A percentile compares a stretch with the other conserved stretches of the same genome.
Conservation (phyloP, 2,113 vertebrate species). For the Bujurquina vittata region DNA sequence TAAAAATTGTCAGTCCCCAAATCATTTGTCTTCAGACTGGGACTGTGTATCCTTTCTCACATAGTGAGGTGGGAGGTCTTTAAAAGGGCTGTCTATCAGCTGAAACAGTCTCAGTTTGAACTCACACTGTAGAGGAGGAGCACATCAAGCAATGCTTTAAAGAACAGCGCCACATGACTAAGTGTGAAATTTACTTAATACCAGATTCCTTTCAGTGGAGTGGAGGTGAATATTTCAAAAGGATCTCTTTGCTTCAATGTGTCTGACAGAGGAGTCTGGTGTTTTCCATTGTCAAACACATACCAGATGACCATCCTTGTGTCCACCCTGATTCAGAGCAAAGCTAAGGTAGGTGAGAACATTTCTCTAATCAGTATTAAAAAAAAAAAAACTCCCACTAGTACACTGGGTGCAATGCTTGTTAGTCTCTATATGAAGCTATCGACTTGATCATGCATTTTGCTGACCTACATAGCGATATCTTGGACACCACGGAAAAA, state of each 20-base stretch:
- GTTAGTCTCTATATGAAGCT: not conserved
- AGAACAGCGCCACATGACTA: conserved; percentile 56
- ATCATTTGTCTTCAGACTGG: conserved; percentile 2
- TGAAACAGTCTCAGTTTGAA: conserved; percentile 65
- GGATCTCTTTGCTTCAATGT: conserved; percentile 79
- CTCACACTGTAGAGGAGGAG: conserved; percentile 58
- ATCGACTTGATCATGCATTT: not conserved
- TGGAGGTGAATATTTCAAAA: conserved; percentile 61
- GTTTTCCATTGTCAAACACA: conserved; percentile 77
- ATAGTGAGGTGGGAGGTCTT: conserved; percentile 74
- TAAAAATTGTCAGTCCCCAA: not conserved
- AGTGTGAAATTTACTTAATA: conserved; percentile 56
- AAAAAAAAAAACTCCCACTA: not conserved
- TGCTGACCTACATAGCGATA: conserved; percentile 40
- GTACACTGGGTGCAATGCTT: not conserved
- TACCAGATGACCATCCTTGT: conserved; percentile 83
- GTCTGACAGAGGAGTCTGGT: conserved; percentile 77
- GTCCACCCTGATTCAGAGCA: conserved; percentile 76
- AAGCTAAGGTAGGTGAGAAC: conserved; percentile 77
- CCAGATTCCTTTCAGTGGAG: conserved; percentile 60
- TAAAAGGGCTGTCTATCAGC: conserved; percentile 63
- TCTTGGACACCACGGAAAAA: conserved; percentile 18
- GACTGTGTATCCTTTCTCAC: conserved; percentile 35
- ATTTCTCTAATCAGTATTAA: conserved; percentile 2
- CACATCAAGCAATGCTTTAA: conserved; percentile 57